A percentile compares a stretch with the other conserved stretches of the same genome.
Conservation (phyloP, 2,797 vertebrate genomes). For the Melopsittacus undulatus region DNA sequence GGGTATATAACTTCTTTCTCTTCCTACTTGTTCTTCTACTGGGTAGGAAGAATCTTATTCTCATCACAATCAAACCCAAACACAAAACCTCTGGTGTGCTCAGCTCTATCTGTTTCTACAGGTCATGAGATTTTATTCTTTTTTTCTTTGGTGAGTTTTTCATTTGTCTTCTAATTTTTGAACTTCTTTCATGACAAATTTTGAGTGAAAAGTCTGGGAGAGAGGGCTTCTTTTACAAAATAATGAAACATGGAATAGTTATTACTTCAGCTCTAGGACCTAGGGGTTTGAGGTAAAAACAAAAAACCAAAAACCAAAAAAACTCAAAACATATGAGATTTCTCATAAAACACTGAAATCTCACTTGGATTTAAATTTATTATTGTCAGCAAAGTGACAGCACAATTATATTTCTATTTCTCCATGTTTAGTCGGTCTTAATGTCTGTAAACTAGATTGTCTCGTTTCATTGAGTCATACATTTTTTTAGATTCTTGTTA, state of each 20-base stretch:
- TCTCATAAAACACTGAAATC: neutral
- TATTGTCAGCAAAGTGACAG: neutral
- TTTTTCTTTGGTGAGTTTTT: neutral
- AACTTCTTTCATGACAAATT: neutral
- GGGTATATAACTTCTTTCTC: neutral
- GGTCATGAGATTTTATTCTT: neutral
- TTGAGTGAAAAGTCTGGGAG: neutral
- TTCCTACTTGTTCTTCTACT: neutral
- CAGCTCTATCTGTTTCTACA: neutral
- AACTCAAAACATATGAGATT: neutral
- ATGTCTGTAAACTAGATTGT: neutral
- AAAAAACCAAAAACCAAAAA: fast-evolving
- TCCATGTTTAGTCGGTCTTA: neutral
- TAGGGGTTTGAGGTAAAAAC: neutral
- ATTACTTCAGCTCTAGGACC: neutral
- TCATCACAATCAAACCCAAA: neutral
- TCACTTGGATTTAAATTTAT: neutral
- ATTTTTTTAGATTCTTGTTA: neutral
- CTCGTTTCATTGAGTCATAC: neutral
- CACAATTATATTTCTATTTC: neutral
- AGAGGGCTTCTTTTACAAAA: neutral
- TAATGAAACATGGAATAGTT: neutral
- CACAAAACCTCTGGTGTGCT: neutral
- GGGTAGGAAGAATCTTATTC: neutral
- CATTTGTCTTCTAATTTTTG: neutral